These are phyloP conservation scores for Drosophila infuscata DNA, from an alignment of 2,888 invertebrate genomes.

Conservation along the genomic window DNA sequence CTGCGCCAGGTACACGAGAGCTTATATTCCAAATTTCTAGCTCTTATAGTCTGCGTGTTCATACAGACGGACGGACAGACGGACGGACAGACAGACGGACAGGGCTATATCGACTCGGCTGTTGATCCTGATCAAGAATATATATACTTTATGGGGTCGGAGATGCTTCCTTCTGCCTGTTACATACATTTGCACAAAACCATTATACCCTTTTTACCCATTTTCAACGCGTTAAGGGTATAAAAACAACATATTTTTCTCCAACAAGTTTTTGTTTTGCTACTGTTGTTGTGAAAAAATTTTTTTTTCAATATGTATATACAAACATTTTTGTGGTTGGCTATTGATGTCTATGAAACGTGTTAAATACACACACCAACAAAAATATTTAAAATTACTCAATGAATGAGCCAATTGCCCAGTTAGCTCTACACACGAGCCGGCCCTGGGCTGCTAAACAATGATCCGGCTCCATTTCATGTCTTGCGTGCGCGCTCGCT, in stretches of 20 bases:
- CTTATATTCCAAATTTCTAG: too few relatives aligned
- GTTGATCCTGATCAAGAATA: too few relatives aligned
- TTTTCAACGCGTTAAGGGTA: too few relatives aligned
- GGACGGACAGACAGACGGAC: too few relatives aligned
- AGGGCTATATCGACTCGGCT: too few relatives aligned
- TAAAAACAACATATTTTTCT: conserved; percentile 38
- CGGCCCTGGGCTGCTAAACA: conserved; percentile 43
- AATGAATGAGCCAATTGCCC: conserved; percentile 55
- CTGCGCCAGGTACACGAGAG: too few relatives aligned
- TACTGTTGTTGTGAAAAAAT: conserved; percentile 16
- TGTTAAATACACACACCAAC: conserved; percentile 40
- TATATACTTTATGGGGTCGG: too few relatives aligned
- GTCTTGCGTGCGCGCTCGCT: conserved; percentile 27
- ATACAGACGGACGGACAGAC: too few relatives aligned
- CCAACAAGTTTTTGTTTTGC: conserved; percentile 34
- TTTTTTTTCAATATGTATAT: conserved; percentile 14
- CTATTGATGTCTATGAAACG: conserved; percentile 40
- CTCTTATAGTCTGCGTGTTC: too few relatives aligned
- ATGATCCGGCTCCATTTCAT: conserved; percentile 54
- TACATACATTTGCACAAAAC: too few relatives aligned
- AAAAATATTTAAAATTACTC: conserved; percentile 51
- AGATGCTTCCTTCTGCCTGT: too few relatives aligned
- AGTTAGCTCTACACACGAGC: conserved; percentile 34
- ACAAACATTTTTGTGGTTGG: conserved; percentile 39
- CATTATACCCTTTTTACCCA: too few relatives aligned